These are phyloP conservation scores for Leuctra nigra DNA, from an alignment of 2,888 invertebrate species.

Conservation along the genomic window DNA sequence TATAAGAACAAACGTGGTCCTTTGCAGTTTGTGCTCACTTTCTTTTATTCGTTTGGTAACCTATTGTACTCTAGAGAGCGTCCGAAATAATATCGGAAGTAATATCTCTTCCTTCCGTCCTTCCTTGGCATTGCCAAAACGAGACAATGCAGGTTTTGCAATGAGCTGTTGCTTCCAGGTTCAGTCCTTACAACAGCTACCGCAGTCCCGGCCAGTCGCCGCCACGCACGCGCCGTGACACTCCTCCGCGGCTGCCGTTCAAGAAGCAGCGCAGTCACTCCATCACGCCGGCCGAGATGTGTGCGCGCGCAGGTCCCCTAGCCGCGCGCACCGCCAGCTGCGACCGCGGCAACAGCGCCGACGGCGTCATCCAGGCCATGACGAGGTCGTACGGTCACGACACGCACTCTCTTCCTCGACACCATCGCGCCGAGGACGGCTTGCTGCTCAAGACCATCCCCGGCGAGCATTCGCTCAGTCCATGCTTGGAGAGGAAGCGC, in stretches of 20 bases:
- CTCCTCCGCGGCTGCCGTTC: slow-evolving; percentile 40
- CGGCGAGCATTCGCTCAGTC: slow-evolving; percentile 50
- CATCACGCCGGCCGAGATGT: slow-evolving; percentile 57
- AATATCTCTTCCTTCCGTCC: too few relatives aligned
- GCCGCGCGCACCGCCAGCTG: slow-evolving; percentile 34
- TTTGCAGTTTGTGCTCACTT: too few relatives aligned
- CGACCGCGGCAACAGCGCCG: slow-evolving; percentile 63
- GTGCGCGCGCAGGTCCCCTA: slow-evolving; percentile 34
- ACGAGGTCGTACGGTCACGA: slow-evolving; percentile 18
- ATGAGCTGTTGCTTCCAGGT: background rate
- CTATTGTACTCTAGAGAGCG: too few relatives aligned
- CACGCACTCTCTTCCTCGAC: slow-evolving; percentile 50
- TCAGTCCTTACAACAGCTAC: slow-evolving; percentile 38
- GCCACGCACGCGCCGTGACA: slow-evolving; percentile 45
- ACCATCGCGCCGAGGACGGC: slow-evolving; percentile 29
- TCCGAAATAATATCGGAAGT: background rate
- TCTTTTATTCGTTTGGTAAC: too few relatives aligned
- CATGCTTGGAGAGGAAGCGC: slow-evolving; percentile 47
- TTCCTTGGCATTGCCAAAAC: too few relatives aligned
- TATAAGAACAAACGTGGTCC: too few relatives aligned
- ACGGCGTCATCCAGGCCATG: slow-evolving; percentile 54
- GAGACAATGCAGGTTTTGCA: background rate
- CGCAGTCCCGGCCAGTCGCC: slow-evolving; percentile 51
- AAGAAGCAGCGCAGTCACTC: slow-evolving; percentile 74
- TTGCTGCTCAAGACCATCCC: slow-evolving; percentile 39